phyloP scores from a whole-genome alignment of 2,888 invertebrate genomes.

The Dysmachus trigonus region DNA sequence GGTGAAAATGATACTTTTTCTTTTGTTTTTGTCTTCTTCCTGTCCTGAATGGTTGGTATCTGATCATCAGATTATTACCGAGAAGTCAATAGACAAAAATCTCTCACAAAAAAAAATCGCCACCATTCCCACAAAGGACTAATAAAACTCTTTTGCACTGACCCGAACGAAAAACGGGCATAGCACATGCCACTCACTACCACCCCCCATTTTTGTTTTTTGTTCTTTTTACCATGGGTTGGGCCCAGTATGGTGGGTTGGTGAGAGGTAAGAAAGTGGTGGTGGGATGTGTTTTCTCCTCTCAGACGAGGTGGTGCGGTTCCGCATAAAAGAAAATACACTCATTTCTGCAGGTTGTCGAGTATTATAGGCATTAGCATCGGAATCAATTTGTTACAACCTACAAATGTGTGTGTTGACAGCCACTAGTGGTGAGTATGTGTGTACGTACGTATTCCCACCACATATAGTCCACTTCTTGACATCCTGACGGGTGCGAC shows the following conservation, averaged over 20 bases:
- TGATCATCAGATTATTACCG: constrained; percentile 11
- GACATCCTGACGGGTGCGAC: constrained; percentile 1
- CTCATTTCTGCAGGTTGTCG: constrained; percentile 13
- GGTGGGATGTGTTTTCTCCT: background rate
- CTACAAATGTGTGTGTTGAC: background rate
- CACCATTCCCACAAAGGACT: background rate
- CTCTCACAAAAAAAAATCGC: background rate
- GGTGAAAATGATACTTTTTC: background rate
- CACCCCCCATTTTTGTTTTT: background rate
- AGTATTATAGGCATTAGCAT: constrained; percentile 13
- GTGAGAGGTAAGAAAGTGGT: background rate
- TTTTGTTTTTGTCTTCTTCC: background rate
- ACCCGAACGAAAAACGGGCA: background rate
- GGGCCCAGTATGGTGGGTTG: background rate
- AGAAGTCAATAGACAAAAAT: constrained; percentile 13
- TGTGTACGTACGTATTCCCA: background rate
- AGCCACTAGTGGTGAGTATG: background rate
- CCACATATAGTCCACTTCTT: background rate
- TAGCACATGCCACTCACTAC: background rate
- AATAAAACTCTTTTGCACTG: background rate
- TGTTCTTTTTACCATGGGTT: too few species aligned
- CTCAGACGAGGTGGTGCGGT: background rate
- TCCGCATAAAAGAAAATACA: background rate
- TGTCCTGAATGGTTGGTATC: background rate
- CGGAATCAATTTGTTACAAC: constrained; percentile 12